Conservation (phyloP, 1,140 invertebrate species). For the Adoxophyes honmai region DNA sequence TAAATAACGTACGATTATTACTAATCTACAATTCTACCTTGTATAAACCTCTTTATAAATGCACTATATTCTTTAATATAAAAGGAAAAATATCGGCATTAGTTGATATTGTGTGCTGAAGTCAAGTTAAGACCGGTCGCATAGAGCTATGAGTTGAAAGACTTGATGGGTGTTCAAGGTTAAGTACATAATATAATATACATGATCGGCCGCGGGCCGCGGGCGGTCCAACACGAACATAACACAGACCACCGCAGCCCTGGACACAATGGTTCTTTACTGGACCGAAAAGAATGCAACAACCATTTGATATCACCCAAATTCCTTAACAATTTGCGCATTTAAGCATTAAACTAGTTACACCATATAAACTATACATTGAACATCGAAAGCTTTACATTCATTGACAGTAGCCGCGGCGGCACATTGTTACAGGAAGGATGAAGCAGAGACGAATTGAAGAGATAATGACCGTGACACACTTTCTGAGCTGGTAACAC, state of each 20-base stretch:
- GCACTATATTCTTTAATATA: constrained; percentile 47
- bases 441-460: constrained; percentile 37
- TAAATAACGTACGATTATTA: constrained; percentile 60
- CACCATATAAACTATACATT: constrained; percentile 47
- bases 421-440: constrained; percentile 26
- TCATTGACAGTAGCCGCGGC: constrained; percentile 41
- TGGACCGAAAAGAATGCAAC: constrained; percentile 25
- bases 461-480: constrained; percentile 63
- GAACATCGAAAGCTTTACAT: constrained; percentile 68
- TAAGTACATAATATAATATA: neutral
- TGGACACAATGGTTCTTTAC: neutral
- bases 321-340: constrained; percentile 59
- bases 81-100: constrained; percentile 21
- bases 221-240: neutral
- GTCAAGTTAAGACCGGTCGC: neutral
- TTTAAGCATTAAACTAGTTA: constrained; percentile 52
- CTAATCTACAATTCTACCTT: constrained; percentile 71
- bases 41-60: constrained; percentile 74
- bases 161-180: constrained; percentile 14
- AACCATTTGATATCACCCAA: constrained; percentile 74
- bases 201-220: neutral
- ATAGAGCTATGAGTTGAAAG: constrained; percentile 19
- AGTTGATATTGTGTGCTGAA: constrained; percentile 18
- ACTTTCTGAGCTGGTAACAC: constrained; percentile 52
- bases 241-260: neutral